Evolutionary conservation across 2,888 invertebrate genomes (phyloP), one percentile per base, ranked within the genome.

Genomic region (Cheilosia pagana): DNA sequence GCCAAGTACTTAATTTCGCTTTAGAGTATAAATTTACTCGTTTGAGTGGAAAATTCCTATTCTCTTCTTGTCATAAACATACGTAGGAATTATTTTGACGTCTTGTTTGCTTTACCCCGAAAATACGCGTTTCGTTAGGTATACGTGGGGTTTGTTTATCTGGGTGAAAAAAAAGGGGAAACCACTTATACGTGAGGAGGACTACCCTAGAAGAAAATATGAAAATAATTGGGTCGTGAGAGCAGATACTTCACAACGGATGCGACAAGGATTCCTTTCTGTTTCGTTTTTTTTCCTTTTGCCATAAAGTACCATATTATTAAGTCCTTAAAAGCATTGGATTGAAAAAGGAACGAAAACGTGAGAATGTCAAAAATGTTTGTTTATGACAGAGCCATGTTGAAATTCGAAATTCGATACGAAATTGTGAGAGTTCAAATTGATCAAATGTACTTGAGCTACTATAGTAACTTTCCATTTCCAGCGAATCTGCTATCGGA

Each of bases 61-160:
- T 67, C 75, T 75, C 41, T 23, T 39, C 39, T 50, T 75, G 75
- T 65, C 75, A 75, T 50, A 67, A 67, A 67, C 75, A 65, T 67
- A 63, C 50, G 57, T 75, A 31, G 75, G 75, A 50, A n/a, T 65
- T 14, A 21, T 48, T 71, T 57, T 48, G 31, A 75, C 28, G 41
- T 59, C 59, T 67, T 59, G 43, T 75, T 48, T 16, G 41, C 48
- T 59, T 52, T 59, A 16, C 41, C 35, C 53, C 50, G 39, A 31
- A 59, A 57, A 57, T 50, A 65, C 35, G 63, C 62, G 45, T 63
- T 63, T 63, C n/a, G 3, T 31, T 53, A 28, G 10, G n/a, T n/a
- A n/a, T n/a, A n/a, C n/a, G 43, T 19, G 16, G 23, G 25, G 12
- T 19, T 55, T 57, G 74, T 63, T 35, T 63, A 43, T 23, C 2